Conservation (phyloP, 2,113 vertebrate species). For the Tetrao urogallus region DNA sequence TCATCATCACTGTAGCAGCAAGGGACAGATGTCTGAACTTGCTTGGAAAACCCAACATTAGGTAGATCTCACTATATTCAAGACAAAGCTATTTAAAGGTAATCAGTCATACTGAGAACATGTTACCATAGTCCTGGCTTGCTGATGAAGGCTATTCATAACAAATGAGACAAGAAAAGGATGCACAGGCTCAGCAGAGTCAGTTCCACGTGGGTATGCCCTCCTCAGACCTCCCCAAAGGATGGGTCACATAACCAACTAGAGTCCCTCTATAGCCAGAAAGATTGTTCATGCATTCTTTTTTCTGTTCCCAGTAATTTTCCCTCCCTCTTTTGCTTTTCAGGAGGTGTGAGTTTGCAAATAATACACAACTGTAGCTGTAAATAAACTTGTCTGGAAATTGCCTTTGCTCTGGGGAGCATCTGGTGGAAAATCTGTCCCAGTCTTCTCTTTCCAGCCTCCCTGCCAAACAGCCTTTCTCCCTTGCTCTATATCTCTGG, state of each 20-base stretch:
- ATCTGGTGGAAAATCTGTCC: background rate
- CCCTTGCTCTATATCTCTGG: background rate
- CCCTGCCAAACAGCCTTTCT: background rate
- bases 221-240: background rate
- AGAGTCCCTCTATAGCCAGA: background rate
- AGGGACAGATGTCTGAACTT: background rate
- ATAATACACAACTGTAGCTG: background rate
- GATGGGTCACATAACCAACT: background rate
- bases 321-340: background rate
- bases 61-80: background rate
- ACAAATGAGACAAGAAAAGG: background rate
- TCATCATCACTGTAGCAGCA: background rate
- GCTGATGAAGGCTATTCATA: background rate
- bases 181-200: background rate
- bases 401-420: background rate
- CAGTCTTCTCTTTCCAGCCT: background rate
- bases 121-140: background rate
- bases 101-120: background rate
- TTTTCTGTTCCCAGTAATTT: background rate
- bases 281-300: background rate
- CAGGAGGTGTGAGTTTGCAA: background rate
- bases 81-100: background rate
- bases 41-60: background rate
- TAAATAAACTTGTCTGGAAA: background rate
- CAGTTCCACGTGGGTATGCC: accelerated